Evolutionary conservation across 2,113 vertebrate genomes (phyloP).

Genomic region (Callospermophilus lateralis): DNA sequence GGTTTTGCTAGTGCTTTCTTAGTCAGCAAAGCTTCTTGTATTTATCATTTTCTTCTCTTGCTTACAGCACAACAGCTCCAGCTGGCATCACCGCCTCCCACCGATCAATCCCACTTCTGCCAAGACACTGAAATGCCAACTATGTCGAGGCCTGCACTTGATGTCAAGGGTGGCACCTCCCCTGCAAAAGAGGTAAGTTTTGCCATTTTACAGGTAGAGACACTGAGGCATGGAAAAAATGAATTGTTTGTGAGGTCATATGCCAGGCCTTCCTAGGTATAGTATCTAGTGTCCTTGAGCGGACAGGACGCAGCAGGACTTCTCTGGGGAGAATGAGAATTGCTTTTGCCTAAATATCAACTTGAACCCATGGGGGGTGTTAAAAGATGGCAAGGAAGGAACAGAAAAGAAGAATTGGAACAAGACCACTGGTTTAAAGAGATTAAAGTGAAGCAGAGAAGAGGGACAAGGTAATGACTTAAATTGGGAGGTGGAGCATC

Average conservation of each 20-base stretch:
- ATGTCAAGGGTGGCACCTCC: conserved; percentile 78
- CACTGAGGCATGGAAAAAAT: not conserved
- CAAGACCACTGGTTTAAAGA: not conserved
- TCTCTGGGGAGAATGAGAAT: conserved; percentile 18
- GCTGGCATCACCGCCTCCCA: conserved; percentile 48
- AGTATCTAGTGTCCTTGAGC: not conserved
- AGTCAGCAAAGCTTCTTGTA: conserved; percentile 9
- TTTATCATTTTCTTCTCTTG: conserved; percentile 48
- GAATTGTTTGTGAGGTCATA: not conserved
- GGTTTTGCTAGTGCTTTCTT: not conserved
- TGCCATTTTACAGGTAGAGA: conserved; percentile 37
- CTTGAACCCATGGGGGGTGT: not conserved
- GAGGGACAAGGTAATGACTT: not conserved
- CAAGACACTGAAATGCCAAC: conserved; percentile 81
- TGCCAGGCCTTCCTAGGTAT: not conserved
- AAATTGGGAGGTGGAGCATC: not conserved
- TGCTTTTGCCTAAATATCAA: not conserved
- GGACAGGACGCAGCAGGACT: not conserved
- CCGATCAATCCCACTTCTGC: conserved; percentile 47
- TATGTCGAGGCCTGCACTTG: conserved; percentile 81
- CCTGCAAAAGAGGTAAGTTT: conserved; percentile 79
- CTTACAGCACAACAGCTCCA: conserved; percentile 63
- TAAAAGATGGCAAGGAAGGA: conserved; percentile 21
- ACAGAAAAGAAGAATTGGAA: not conserved
- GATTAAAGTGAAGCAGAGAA: not conserved